phyloP scores from a whole-genome alignment of 2,888 invertebrate genomes.

The Selenia dentaria region DNA sequence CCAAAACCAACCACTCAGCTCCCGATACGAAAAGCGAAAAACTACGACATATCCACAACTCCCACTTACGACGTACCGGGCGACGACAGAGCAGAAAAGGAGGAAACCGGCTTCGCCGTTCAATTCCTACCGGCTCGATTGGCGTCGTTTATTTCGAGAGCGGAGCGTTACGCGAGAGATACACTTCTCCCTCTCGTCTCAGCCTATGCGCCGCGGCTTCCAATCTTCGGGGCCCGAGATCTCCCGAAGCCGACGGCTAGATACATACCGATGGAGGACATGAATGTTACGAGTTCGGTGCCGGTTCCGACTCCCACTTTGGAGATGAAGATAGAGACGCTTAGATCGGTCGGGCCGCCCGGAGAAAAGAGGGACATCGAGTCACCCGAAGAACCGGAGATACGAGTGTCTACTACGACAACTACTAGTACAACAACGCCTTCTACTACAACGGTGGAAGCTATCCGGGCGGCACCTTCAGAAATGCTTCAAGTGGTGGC shows the following conservation, averaged over 20 bases:
- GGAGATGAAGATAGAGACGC: conserved; percentile 78
- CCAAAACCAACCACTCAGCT: conserved; percentile 58
- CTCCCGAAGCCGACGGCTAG: conserved; percentile 80
- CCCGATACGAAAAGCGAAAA: conserved; percentile 67
- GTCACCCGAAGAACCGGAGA: conserved; percentile 70
- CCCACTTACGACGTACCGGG: conserved; percentile 64
- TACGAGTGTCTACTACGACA: conserved; percentile 50
- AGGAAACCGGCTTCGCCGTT: conserved; percentile 85
- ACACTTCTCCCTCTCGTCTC: conserved; percentile 91
- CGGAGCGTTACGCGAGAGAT: conserved; percentile 92
- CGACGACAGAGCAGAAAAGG: conserved; percentile 64
- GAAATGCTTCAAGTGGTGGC: conserved; percentile 69
- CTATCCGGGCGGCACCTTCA: conserved; percentile 59
- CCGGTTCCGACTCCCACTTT: conserved; percentile 76
- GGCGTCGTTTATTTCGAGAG: conserved; percentile 91
- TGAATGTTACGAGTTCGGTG: conserved; percentile 62
- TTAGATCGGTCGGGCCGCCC: conserved; percentile 73
- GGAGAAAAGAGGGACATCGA: conserved; percentile 68
- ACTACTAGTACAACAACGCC: conserved; percentile 47
- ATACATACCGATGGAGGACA: conserved; percentile 85
- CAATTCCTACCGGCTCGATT: conserved; percentile 92
- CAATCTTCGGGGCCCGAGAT: conserved; percentile 81
- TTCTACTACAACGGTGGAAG: conserved; percentile 53
- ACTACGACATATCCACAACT: conserved; percentile 72
- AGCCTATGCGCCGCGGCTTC: conserved; percentile 90